Conservation (phyloP, 2,797 vertebrate genomes). For the Phataginus tetradactyla region DNA sequence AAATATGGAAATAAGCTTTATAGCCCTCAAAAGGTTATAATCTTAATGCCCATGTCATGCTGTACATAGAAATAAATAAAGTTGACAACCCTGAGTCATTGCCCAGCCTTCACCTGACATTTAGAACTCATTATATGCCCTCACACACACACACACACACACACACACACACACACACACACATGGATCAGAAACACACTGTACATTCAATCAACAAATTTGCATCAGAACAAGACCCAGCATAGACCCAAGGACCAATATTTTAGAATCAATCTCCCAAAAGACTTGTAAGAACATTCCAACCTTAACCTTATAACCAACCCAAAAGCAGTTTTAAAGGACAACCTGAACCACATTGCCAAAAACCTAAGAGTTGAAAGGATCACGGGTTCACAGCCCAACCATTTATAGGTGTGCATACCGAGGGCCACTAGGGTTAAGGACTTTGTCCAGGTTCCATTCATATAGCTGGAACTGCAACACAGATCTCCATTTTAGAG, state of each 20-base stretch:
- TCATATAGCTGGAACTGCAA: not conserved
- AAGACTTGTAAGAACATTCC: not conserved
- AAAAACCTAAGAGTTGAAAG: not conserved
- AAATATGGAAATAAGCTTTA: not conserved
- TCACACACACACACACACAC: no score
- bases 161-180: not conserved
- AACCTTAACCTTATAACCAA: not conserved
- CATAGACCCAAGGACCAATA: not conserved
- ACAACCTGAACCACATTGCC: not conserved
- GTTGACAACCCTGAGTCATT: not conserved
- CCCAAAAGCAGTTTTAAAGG: not conserved
- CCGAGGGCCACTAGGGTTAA: rapidly evolving
- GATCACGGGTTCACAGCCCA: not conserved
- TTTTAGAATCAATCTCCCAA: not conserved
- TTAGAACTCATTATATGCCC: not conserved
- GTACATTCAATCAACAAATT: not conserved
- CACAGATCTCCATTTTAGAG: not conserved
- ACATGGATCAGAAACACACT: not conserved
- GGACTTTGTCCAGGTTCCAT: not conserved
- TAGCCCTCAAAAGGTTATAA: not conserved
- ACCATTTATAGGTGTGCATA: not conserved
- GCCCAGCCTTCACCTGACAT: not conserved
- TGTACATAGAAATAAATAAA: not conserved
- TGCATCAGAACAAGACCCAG: not conserved
- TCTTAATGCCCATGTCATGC: not conserved